Evolutionary conservation across 2,888 invertebrate genomes (phyloP).

Genomic region (Coelinius sp.): DNA sequence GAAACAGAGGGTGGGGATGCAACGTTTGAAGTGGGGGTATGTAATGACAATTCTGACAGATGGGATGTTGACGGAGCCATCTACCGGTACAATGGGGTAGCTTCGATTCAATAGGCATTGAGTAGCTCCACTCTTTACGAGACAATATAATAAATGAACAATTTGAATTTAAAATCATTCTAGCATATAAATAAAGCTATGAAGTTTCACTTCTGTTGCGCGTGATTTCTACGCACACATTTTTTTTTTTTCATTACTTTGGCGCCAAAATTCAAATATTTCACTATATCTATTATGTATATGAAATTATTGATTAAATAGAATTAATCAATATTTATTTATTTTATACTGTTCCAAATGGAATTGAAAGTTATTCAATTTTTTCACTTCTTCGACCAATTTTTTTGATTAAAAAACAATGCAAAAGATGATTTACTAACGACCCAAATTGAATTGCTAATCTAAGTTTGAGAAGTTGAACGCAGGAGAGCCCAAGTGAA

Average conservation of each 20-base stretch:
- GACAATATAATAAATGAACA: too few species aligned
- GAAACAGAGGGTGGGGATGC: too few species aligned
- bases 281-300: background rate
- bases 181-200: too few species aligned
- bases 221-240: too few species aligned
- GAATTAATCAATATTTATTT: background rate
- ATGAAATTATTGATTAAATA: background rate
- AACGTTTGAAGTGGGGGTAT: background rate
- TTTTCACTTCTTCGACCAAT: background rate
- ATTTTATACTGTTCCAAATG: background rate
- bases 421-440: constrained; percentile 58
- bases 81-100: too few species aligned
- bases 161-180: too few species aligned
- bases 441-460: constrained; percentile 63
- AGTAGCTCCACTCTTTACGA: too few species aligned
- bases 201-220: too few species aligned
- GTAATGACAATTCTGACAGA: background rate
- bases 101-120: too few species aligned
- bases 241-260: background rate
- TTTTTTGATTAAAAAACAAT: constrained; percentile 59
- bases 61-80: too few species aligned
- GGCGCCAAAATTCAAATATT: background rate
- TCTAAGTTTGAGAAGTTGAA: constrained; percentile 62
- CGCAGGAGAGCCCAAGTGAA: constrained; percentile 47
- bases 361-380: background rate